Evolutionary conservation across 2,113 vertebrate genomes (phyloP).

Genomic region (Hemibagrus wyckioides): DNA sequence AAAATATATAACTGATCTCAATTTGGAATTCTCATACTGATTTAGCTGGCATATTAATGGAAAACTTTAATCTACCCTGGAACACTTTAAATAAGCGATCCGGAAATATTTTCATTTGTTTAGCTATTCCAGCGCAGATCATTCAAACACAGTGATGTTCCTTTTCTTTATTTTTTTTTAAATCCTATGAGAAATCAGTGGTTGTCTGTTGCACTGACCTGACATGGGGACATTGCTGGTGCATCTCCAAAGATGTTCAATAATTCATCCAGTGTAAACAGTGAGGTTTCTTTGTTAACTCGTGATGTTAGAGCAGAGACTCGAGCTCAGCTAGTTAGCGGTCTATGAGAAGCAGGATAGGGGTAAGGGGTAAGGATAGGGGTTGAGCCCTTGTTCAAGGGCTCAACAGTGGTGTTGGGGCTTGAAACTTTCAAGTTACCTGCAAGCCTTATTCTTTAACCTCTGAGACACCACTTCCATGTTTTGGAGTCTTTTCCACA

Average conservation of each 20-base stretch:
- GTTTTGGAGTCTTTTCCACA: not conserved
- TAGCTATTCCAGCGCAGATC: not conserved
- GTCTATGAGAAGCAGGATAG: not conserved
- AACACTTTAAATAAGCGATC: not conserved
- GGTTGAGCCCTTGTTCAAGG: not conserved
- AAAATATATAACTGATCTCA: not conserved
- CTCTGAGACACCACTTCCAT: not conserved
- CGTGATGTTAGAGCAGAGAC: not conserved
- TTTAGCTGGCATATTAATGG: not conserved
- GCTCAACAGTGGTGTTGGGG: not conserved
- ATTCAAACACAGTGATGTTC: not conserved
- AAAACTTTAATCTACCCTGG: not conserved
- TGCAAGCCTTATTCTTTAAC: not conserved
- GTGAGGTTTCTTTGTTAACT: not conserved
- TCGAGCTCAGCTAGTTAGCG: not conserved
- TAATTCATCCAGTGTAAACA: not conserved
- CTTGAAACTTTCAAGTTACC: not conserved
- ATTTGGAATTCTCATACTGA: not conserved
- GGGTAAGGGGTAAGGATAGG: too few relatives aligned
- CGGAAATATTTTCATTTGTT: not conserved
- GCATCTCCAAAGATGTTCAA: not conserved
- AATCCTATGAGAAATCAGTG: not conserved
- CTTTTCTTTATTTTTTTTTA: not conserved
- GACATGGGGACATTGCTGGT: not conserved
- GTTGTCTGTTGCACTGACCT: not conserved